A percentile compares a stretch with the other conserved stretches of the same genome.
phyloP scores from a whole-genome alignment of 1,140 invertebrate genomes.

The Akabosia matsudoensis region DNA sequence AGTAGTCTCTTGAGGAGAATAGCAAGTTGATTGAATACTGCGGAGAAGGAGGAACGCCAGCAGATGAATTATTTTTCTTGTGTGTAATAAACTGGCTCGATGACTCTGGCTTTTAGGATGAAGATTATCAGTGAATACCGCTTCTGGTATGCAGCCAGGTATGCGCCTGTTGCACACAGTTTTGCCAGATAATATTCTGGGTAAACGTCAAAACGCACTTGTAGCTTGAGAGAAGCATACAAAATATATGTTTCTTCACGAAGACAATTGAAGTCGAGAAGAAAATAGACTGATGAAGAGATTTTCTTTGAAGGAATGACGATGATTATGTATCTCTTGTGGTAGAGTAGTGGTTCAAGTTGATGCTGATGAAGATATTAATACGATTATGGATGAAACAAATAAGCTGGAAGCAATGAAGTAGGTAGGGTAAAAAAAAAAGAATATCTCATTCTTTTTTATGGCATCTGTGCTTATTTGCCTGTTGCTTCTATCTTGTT shows the following conservation, averaged over 20 bases:
- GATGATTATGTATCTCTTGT: not conserved
- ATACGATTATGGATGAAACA: conserved; percentile 21
- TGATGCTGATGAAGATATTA: conserved; percentile 20
- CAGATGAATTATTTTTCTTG: too few relatives aligned
- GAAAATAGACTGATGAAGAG: not conserved
- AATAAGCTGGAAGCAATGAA: conserved; percentile 12
- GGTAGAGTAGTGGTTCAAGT: not conserved
- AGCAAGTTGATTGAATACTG: not conserved
- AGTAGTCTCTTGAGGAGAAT: not conserved
- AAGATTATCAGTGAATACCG: too few relatives aligned
- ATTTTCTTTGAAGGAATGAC: conserved; percentile 1
- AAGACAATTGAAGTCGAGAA: not conserved
- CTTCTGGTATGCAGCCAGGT: too few relatives aligned
- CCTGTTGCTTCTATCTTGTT: not conserved
- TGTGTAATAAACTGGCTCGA: too few relatives aligned
- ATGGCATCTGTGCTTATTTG: conserved; percentile 2
- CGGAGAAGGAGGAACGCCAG: not conserved
- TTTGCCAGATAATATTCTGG: too few relatives aligned
- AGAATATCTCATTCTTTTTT: too few relatives aligned
- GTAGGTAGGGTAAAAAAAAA: conserved; percentile 20
- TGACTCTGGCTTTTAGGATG: too few relatives aligned
- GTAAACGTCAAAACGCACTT: too few relatives aligned
- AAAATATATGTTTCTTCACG: too few relatives aligned
- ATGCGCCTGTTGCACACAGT: too few relatives aligned
- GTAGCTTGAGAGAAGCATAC: too few relatives aligned